Percentiles rank a stretch among this genome's conserved stretches.
Conservation (phyloP, 2,113 vertebrate species). For the Dromaius novaehollandiae region DNA sequence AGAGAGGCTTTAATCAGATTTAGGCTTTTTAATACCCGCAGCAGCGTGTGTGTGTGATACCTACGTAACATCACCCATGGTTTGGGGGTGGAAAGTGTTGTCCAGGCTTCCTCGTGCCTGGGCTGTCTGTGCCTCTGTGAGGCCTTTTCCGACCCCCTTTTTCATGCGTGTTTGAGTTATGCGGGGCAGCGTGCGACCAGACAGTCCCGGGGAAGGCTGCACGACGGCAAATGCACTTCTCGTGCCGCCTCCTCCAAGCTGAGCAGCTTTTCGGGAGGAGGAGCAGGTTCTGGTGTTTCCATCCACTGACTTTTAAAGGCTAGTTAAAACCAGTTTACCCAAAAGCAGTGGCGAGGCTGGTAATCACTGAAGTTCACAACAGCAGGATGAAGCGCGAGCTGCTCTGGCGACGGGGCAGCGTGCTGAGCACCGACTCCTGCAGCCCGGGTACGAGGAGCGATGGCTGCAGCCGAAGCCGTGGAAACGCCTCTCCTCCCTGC, state of each 20-base stretch:
- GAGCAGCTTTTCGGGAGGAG: neutral
- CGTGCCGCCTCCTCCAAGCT: neutral
- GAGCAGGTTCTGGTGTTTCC: neutral
- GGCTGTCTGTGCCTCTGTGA: neutral
- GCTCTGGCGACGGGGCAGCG: neutral
- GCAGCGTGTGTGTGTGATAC: neutral
- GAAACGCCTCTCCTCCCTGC: neutral
- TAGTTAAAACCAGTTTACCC: neutral
- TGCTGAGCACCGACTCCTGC: neutral
- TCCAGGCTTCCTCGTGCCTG: neutral
- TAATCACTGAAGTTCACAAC: no score
- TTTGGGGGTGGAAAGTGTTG: no score
- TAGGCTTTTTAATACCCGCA: slow-evolving; percentile 32
- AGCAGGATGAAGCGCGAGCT: neutral
- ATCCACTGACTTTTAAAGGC: neutral
- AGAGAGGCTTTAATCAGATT: slow-evolving; percentile 62
- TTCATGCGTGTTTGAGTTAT: neutral
- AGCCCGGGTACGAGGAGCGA: neutral
- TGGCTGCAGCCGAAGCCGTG: rapidly evolving
- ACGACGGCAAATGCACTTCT: no score
- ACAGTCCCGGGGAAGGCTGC: no score
- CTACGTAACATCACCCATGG: neutral
- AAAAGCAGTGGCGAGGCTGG: neutral
- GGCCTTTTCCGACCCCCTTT: neutral
- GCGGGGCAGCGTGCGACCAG: neutral